Conservation (phyloP, 2,113 vertebrate species). For the Malurus melanocephalus region DNA sequence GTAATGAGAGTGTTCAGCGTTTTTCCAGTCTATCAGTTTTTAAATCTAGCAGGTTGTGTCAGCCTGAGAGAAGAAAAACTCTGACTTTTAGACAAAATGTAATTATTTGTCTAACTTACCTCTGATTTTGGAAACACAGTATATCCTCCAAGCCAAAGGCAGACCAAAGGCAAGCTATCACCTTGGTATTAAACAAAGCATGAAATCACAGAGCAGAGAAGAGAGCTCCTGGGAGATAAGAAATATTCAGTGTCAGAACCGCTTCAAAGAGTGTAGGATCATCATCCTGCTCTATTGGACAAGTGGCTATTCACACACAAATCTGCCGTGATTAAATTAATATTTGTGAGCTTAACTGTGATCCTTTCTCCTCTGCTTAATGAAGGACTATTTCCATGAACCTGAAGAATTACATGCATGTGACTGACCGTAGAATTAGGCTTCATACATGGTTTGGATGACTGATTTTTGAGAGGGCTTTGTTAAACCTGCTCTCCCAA, state of each 20-base stretch:
- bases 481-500: neutral
- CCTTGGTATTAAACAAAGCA: neutral
- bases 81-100: neutral
- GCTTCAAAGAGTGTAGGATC: neutral
- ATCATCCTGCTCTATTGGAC: neutral
- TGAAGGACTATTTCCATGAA: neutral
- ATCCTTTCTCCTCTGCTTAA: neutral
- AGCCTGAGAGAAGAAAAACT: neutral
- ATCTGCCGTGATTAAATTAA: neutral
- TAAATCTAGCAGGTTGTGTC: neutral
- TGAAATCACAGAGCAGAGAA: neutral
- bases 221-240: neutral
- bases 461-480: neutral
- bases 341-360: neutral
- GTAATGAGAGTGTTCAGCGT: neutral
- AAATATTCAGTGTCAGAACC: neutral
- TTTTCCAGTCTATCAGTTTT: slow-evolving; percentile 3
- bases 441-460: neutral
- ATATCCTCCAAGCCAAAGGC: neutral
- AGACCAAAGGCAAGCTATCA: slow-evolving; percentile 11
- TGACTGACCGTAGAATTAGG: neutral
- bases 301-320: neutral
- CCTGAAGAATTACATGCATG: neutral
- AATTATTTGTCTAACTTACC: neutral
- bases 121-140: neutral